Conservation (phyloP, 2,113 vertebrate species). For the Cairina moschata region DNA sequence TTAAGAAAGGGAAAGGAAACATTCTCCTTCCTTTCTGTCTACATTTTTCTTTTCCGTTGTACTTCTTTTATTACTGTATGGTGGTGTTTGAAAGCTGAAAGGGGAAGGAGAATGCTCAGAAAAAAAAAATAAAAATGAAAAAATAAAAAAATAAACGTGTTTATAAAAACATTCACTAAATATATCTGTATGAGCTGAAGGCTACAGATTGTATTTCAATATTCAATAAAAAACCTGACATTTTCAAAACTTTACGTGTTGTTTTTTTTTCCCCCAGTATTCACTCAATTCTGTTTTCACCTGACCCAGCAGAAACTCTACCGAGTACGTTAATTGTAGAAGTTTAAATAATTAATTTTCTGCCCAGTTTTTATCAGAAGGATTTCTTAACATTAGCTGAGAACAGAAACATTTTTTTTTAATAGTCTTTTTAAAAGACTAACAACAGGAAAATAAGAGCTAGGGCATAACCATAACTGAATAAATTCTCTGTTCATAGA, state of each 20-base stretch:
- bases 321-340: not conserved
- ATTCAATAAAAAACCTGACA: not conserved
- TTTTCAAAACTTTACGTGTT: not conserved
- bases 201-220: not conserved
- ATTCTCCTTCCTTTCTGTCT: not conserved
- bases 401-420: not conserved
- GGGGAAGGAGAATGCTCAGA: not conserved
- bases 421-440: not conserved
- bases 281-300: not conserved
- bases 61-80: not conserved
- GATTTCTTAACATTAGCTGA: not conserved
- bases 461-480: not conserved
- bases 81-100: not conserved
- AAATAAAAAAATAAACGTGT: not conserved
- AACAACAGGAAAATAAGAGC: not conserved
- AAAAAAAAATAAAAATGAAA: not conserved
- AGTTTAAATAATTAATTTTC: not conserved
- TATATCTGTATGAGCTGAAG: not conserved
- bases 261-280: not conserved
- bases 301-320: not conserved
- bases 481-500: constrained; percentile 35
- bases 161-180: not conserved
- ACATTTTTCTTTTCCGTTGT: not conserved
- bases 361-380: not conserved
- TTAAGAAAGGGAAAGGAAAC: not conserved